Conservation (phyloP, 2,888 invertebrate genomes). For the Agonum fuliginosum region DNA sequence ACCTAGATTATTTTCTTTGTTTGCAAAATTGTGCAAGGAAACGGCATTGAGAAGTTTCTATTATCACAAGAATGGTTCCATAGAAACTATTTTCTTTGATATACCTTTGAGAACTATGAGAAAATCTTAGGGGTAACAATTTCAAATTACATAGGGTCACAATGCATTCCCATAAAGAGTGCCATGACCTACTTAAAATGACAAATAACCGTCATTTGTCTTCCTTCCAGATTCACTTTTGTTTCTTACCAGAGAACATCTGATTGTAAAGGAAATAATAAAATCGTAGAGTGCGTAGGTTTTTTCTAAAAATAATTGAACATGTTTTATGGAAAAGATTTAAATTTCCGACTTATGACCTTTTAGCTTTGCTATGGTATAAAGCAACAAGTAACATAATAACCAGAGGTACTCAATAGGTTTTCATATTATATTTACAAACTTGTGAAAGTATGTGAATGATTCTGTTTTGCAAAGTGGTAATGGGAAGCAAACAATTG, state of each 20-base stretch:
- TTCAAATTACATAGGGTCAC: not conserved
- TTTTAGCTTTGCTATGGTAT: conserved; percentile 8
- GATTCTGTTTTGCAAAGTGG: not conserved
- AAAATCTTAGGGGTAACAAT: conserved; percentile 14
- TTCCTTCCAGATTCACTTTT: conserved; percentile 14
- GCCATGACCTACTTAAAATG: conserved; percentile 16
- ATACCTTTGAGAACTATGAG: not conserved
- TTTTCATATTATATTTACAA: not conserved
- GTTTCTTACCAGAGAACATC: conserved; percentile 7
- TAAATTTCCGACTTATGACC: conserved; percentile 42
- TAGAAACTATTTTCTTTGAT: not conserved
- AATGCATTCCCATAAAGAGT: not conserved
- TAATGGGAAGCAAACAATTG: not conserved
- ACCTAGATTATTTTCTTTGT: not conserved
- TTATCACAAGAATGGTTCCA: not conserved
- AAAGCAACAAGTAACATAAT: conserved; percentile 29
- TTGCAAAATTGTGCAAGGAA: not conserved
- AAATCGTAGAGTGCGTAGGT: conserved; percentile 1
- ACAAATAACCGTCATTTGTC: conserved; percentile 22
- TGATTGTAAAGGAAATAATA: not conserved
- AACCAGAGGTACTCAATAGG: conserved; percentile 19
- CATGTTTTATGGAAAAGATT: conserved; percentile 4
- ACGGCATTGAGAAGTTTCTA: not conserved
- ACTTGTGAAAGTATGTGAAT: not conserved
- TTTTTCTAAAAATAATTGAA: conserved; percentile 32